Conservation (phyloP, 1,140 invertebrate species). For the Agrilus planipennis region DNA sequence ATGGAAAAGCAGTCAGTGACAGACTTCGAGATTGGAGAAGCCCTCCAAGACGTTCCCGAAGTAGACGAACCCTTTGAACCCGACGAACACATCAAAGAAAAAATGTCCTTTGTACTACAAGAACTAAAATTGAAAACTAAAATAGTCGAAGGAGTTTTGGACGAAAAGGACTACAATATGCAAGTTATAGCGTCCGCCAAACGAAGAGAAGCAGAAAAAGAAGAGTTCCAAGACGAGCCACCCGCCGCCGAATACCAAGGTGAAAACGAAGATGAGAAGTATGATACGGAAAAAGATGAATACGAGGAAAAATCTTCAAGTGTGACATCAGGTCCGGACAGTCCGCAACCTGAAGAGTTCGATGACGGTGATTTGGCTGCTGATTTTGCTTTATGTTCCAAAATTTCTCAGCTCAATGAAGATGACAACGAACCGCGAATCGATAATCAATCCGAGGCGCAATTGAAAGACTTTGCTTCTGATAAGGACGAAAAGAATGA, state of each 20-base stretch:
- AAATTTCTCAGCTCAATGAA: no score
- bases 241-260: constrained; percentile 27
- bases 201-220: constrained; percentile 32
- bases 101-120: constrained; percentile 62
- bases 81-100: constrained; percentile 58
- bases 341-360: constrained; percentile 58
- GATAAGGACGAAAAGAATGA: no score
- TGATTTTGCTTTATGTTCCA: constrained; percentile 33
- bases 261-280: constrained; percentile 38
- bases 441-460: no score
- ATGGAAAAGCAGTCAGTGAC: constrained; percentile 63
- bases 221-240: constrained; percentile 32
- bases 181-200: constrained; percentile 34
- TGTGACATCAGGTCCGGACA: constrained; percentile 77
- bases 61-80: constrained; percentile 43
- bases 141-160: constrained; percentile 28
- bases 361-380: constrained; percentile 35
- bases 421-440: no score
- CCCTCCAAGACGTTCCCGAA: constrained; percentile 47
- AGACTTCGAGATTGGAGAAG: constrained; percentile 48
- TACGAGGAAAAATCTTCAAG: constrained; percentile 54
- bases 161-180: constrained; percentile 27
- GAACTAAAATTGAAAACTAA: constrained; percentile 60
- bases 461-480: no score
- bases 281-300: constrained; percentile 4